These are phyloP conservation scores for Ectemnius cavifrons DNA, from an alignment of 2,888 invertebrate genomes.

Conservation along the genomic window DNA sequence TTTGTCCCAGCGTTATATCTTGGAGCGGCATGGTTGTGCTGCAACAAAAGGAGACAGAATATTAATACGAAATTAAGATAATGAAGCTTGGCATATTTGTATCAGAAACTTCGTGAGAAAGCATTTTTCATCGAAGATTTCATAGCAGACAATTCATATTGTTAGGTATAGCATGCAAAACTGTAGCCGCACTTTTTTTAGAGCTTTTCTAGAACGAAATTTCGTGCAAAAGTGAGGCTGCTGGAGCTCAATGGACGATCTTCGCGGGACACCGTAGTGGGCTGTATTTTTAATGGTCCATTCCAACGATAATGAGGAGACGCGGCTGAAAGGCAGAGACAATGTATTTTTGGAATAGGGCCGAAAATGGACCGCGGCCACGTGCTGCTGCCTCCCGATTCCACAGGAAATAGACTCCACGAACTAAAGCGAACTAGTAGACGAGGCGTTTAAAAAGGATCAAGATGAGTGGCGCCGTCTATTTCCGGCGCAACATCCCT, in stretches of 20 bases:
- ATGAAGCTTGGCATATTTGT: background rate
- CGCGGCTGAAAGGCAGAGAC: conserved; percentile 30
- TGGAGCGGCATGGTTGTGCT: conserved; percentile 70
- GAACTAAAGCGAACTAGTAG: conserved; percentile 50
- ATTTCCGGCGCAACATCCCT: conserved; percentile 38
- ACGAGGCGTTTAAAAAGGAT: conserved; percentile 57
- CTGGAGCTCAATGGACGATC: background rate
- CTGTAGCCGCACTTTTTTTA: no score
- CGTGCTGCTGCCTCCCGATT: conserved; percentile 37
- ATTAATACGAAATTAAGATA: conserved; percentile 10
- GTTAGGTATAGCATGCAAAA: no score
- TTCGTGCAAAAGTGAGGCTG: background rate
- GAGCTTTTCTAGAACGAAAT: no score
- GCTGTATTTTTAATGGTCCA: background rate
- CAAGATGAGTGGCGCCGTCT: conserved; percentile 44
- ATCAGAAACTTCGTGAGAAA: background rate
- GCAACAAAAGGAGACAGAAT: conserved; percentile 51
- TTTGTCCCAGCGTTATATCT: conserved; percentile 70
- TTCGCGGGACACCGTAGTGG: background rate
- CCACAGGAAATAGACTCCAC: conserved; percentile 49
- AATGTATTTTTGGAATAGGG: conserved; percentile 46
- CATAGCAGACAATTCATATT: no score
- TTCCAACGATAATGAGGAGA: conserved; percentile 20
- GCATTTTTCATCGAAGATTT: no score
- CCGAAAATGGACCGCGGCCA: conserved; percentile 42